These are phyloP conservation scores for Parnassius apollo DNA, from an alignment of 2,888 invertebrate species.

Conservation along the genomic window DNA sequence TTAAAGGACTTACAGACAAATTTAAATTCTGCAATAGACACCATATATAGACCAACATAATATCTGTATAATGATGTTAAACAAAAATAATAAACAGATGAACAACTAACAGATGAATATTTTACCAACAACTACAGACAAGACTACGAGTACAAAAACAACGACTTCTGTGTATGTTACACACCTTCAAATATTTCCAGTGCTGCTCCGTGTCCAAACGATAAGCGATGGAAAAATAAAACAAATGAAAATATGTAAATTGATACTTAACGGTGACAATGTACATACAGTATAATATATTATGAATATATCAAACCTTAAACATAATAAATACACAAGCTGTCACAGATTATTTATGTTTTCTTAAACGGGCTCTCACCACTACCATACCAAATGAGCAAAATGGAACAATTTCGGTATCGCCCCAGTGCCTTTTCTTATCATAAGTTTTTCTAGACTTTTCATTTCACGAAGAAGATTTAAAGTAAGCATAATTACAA, in stretches of 20 bases:
- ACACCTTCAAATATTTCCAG: slow-evolving; percentile 91
- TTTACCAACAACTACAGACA: slow-evolving; percentile 18
- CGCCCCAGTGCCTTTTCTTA: too few relatives aligned
- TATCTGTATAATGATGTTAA: too few relatives aligned
- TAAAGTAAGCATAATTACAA: too few relatives aligned
- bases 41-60: too few relatives aligned
- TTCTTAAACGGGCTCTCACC: neutral
- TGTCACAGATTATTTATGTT: slow-evolving; percentile 16
- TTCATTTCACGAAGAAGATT: too few relatives aligned
- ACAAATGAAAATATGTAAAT: slow-evolving; percentile 31
- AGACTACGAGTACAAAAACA: slow-evolving; percentile 28
- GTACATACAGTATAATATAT: neutral
- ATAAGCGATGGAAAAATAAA: slow-evolving; percentile 61
- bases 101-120: too few relatives aligned
- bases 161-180: slow-evolving; percentile 66
- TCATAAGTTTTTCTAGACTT: too few relatives aligned
- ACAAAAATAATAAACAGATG: too few relatives aligned
- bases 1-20: too few relatives aligned
- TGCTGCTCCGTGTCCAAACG: slow-evolving; percentile 82
- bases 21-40: too few relatives aligned
- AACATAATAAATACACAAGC: neutral
- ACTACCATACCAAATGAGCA: too few relatives aligned
- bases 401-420: too few relatives aligned
- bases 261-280: slow-evolving; percentile 28
- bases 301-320: neutral